These are phyloP conservation scores for Triplophysa yarkandensis DNA, from an alignment of 2,797 vertebrate species.

Conservation along the genomic window DNA sequence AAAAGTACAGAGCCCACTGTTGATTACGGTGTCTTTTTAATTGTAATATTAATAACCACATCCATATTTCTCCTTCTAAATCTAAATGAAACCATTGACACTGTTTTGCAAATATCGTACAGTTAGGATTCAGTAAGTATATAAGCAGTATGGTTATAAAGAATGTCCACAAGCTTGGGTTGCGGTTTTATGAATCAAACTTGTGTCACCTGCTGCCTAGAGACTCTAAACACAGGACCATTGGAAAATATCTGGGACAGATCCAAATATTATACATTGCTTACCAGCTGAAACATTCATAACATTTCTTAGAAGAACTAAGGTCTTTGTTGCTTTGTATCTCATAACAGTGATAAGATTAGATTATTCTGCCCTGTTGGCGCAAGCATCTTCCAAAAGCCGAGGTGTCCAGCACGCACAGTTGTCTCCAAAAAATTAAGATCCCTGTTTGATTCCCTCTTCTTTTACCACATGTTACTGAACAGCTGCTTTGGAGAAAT, in stretches of 20 bases:
- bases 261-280: conserved; percentile 17
- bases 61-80: neutral
- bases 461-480: conserved; percentile 49
- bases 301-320: conserved; percentile 4
- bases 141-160: neutral
- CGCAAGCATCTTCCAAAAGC: neutral
- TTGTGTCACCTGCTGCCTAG: conserved; percentile 40
- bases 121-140: neutral
- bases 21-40: neutral
- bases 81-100: neutral
- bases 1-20: neutral
- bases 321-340: neutral
- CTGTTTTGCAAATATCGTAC: neutral
- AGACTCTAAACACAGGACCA: conserved; percentile 25
- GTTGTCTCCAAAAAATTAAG: conserved; percentile 53
- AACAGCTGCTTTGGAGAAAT: conserved; percentile 53
- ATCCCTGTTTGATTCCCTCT: conserved; percentile 41
- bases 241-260: neutral
- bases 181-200: conserved; percentile 32
- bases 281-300: conserved; percentile 16
- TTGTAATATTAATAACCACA: neutral
- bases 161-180: neutral
- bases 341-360: neutral
- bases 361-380: conserved; percentile 5
- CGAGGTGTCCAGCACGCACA: conserved; percentile 47